Conservation (phyloP, 2,888 invertebrate species). For the Euplagia quadripunctaria region DNA sequence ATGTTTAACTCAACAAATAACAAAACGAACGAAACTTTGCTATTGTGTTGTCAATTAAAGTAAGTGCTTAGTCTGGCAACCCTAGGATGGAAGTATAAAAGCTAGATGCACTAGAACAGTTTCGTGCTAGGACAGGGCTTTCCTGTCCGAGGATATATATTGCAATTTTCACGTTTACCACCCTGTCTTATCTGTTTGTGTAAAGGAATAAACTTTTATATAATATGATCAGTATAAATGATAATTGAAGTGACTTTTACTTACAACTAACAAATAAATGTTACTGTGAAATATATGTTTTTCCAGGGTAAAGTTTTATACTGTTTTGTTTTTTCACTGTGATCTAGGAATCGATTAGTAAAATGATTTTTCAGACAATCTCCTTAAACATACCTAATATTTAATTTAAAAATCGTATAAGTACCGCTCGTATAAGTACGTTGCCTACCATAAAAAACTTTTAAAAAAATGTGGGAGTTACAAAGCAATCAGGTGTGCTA, state of each 20-base stretch:
- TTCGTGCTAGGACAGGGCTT: slow-evolving; percentile 63
- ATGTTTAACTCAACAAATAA: neutral
- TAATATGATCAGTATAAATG: neutral
- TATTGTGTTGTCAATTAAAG: neutral
- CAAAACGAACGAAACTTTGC: neutral
- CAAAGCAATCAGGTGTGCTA: no score
- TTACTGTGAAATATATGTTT: neutral
- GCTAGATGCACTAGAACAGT: slow-evolving; percentile 60
- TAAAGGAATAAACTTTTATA: slow-evolving; percentile 29
- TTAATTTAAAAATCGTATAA: no score
- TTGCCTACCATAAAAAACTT: no score
- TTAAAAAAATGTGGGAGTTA: no score
- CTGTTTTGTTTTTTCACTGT: neutral
- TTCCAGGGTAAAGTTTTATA: neutral
- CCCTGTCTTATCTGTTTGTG: slow-evolving; percentile 33
- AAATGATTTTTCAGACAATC: no score
- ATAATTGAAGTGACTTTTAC: neutral
- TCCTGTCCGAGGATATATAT: slow-evolving; percentile 65
- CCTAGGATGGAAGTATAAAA: slow-evolving; percentile 34
- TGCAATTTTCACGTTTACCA: slow-evolving; percentile 60
- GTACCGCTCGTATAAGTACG: no score
- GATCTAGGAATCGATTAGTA: no score
- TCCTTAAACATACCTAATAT: no score
- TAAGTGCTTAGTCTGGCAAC: slow-evolving; percentile 24
- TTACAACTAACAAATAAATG: neutral